These are phyloP conservation scores for Augochlora pura DNA, from an alignment of 1,140 invertebrate species.

Conservation along the genomic window DNA sequence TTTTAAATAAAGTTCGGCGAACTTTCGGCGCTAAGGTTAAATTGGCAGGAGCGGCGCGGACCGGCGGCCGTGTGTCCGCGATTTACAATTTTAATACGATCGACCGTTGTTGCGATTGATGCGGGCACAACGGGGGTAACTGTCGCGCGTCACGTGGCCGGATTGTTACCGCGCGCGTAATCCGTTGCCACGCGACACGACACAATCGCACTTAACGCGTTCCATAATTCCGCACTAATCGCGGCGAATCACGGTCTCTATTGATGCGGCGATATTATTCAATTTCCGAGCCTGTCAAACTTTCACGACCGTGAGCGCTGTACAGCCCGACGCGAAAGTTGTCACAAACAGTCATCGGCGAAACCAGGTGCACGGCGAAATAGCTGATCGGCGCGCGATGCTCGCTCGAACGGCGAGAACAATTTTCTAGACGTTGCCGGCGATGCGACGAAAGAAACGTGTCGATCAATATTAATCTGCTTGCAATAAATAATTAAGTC, in stretches of 20 bases:
- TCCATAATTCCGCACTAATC: slow-evolving; percentile 27
- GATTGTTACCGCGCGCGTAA: not conserved
- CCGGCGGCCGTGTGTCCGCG: not conserved
- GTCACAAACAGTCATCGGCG: too few species aligned
- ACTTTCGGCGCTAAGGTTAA: slow-evolving; percentile 17
- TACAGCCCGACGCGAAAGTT: not conserved
- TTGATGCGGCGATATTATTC: slow-evolving; percentile 12
- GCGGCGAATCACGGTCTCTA: not conserved
- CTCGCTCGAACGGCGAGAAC: too few species aligned
- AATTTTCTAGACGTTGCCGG: too few species aligned
- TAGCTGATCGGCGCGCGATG: too few species aligned
- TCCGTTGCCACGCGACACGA: slow-evolving; percentile 2
- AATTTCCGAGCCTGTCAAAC: not conserved
- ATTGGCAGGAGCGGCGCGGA: slow-evolving; percentile 9
- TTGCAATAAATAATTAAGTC: too few species aligned
- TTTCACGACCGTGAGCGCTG: not conserved
- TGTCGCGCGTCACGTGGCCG: not conserved
- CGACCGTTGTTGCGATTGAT: slow-evolving; percentile 13
- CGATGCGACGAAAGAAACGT: too few species aligned
- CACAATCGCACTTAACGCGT: not conserved
- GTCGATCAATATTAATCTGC: too few species aligned
- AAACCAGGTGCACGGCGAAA: too few species aligned
- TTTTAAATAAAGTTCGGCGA: slow-evolving; percentile 45
- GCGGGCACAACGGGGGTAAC: not conserved
- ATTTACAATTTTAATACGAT: slow-evolving; percentile 34